Conservation (phyloP, 2,797 vertebrate species). For the Sebastes diploproa region DNA sequence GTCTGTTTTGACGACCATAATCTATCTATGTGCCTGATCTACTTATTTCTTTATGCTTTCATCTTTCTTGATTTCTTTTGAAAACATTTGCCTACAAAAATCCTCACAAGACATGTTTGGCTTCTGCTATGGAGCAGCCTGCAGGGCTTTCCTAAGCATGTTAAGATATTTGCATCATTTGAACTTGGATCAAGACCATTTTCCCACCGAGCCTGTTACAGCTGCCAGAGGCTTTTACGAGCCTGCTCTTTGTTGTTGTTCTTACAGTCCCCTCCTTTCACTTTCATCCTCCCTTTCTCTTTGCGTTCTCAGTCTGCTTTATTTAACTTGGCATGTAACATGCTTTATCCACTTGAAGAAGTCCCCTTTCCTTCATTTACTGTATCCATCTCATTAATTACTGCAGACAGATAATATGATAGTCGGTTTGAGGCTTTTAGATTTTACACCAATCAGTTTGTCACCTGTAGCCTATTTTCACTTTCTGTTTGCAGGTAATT, state of each 20-base stretch:
- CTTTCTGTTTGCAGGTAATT: neutral
- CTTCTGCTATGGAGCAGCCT: neutral
- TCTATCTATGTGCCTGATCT: neutral
- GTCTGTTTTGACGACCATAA: neutral
- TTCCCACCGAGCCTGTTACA: neutral
- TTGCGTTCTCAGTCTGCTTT: neutral
- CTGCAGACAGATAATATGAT: neutral
- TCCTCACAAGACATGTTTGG: neutral
- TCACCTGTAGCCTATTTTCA: neutral
- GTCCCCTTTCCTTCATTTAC: neutral
- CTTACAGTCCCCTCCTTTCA: neutral
- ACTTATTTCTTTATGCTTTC: neutral
- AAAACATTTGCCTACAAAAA: neutral
- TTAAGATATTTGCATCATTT: neutral
- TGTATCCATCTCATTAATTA: neutral
- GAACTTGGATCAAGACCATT: neutral
- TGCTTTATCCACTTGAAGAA: neutral
- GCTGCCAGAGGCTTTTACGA: neutral
- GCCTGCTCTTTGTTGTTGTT: neutral
- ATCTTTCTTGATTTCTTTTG: neutral
- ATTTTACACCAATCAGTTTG: neutral
- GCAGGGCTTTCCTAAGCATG: neutral
- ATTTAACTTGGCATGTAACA: neutral
- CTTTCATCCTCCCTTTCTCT: conserved; percentile 27
- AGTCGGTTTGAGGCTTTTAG: fast-evolving